Conservation (phyloP, 2,113 vertebrate genomes). For the Acrocephalus arundinaceus region DNA sequence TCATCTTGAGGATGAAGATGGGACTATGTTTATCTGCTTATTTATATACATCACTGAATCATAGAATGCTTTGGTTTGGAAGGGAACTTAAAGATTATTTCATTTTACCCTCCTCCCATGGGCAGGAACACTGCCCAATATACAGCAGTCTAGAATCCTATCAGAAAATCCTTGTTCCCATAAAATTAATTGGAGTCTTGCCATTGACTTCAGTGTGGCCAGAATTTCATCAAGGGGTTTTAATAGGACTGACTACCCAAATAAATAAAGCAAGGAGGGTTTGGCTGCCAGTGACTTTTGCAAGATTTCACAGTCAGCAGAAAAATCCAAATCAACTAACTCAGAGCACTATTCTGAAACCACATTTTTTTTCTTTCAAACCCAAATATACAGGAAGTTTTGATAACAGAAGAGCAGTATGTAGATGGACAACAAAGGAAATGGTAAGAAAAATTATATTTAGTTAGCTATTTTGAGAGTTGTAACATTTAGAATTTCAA, state of each 20-base stretch:
- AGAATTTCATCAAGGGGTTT: not conserved
- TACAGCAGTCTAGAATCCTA: not conserved
- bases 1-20: not conserved
- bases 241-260: not conserved
- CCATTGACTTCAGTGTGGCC: not conserved
- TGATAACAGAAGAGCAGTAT: not conserved
- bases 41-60: not conserved
- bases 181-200: not conserved
- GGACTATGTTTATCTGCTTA: not conserved
- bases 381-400: not conserved
- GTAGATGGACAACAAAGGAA: not conserved
- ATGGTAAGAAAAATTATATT: not conserved
- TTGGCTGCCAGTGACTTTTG: not conserved
- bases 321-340: not conserved
- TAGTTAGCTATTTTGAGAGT: not conserved
- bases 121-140: not conserved
- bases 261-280: not conserved
- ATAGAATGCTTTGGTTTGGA: not conserved
- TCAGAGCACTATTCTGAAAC: not conserved
- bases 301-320: not conserved
- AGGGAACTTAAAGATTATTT: not conserved
- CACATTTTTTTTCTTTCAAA: not conserved
- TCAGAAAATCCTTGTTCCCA: not conserved
- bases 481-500: not conserved
- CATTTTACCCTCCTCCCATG: fast-evolving